Evolutionary conservation across 2,113 vertebrate genomes (phyloP), one percentile per base, ranked within the genome.

Genomic region (Hemiprocne comata): DNA sequence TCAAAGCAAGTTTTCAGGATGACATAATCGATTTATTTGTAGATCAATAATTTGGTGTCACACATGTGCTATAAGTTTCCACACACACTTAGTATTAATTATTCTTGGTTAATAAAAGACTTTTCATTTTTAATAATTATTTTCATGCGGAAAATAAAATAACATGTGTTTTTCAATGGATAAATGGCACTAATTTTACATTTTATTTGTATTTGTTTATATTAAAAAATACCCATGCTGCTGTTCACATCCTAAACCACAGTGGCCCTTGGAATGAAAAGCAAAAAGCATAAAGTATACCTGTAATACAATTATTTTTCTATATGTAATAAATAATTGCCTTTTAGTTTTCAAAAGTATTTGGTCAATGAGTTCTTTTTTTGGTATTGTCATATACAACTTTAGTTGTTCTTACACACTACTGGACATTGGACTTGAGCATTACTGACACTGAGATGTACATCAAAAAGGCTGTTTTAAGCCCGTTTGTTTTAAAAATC

Each of bases 261-360:
- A 84, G 70, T 89, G 38, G 73, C 89, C 26, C 38, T 33, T 91
- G 48, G 33, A 67, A 58, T 81, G 26, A 62, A 92, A 92, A 90
- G 9, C 28, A 70, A 81, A 95, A 88, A 1, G 40, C 26, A 15
- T 66, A 20, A 89, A 64, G 3, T 78, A 57, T 77, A 40, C 28
- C 36, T 94, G 72, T 91, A 94, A 80, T 50, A n/a, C n/a, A 91
- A 79, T 6, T 91, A 62, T 92, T 77, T 91, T 92, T 51, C 48
- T 58, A 33, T 89, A 26, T 89, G 42, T 73, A 92, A 94, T 84
- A 90, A 94, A 84, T 81, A 84, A 81, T 71, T 64, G 6, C 3
- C 5, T 60, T 78, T 51, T 87, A 88, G 83, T 93, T 94, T 95
- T 79, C 44, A 92, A 85, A 93, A 91, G n/a, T 75, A 57, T 13